Evolutionary conservation across 2,797 vertebrate species (phyloP), one percentile per base, ranked within the genome.

Genomic region (Siniperca scherzeri): DNA sequence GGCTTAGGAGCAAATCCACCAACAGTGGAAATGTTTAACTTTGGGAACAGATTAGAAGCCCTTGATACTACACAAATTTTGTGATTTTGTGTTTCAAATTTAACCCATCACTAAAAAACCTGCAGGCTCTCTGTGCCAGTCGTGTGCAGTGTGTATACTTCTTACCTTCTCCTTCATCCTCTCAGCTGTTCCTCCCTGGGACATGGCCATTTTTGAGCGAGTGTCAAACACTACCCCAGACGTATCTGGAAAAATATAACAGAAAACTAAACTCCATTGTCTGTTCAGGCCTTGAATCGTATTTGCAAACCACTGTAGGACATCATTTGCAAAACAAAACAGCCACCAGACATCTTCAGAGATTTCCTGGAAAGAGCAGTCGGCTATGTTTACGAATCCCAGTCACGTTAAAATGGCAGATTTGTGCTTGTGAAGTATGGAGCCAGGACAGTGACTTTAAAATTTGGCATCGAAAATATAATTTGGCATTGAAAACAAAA

Each of bases 121-220:
- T 17, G 30, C 52, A 38, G 27, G 19, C 25, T 67, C 19, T 55
- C 19, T 30, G 25, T 21, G 5, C 7, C 14, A 16, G 5, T 22
- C 4, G 2, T 30, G 33, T 38, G 59, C 16, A 46, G 53, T 1
- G 13, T 52, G 46, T 62, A 2, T 10, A 13, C 17, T 12, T 64
- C 91, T 95, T 94, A 98, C 98, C 97, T 99, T 99, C 84, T 99
- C 98, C 91, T 99, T 99, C 97, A 99, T 99, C 91, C 97, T 97
- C 87, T 99, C 98, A 75, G 97, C 96, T 19, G 96, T 95, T 89
- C 98, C 97, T 92, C 98, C 97, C 86, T 98, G 98, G 88, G 98
- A 99, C 96, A 99, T 97, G 74, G 97, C 98, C 84, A 98, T 98
- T 83, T 99, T 99, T 52, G 97, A 98, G 83, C 97, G 97, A 6